Base-by-base conservation (phyloP, 2,888 invertebrate species). In the Girardia tigrina region DNA sequence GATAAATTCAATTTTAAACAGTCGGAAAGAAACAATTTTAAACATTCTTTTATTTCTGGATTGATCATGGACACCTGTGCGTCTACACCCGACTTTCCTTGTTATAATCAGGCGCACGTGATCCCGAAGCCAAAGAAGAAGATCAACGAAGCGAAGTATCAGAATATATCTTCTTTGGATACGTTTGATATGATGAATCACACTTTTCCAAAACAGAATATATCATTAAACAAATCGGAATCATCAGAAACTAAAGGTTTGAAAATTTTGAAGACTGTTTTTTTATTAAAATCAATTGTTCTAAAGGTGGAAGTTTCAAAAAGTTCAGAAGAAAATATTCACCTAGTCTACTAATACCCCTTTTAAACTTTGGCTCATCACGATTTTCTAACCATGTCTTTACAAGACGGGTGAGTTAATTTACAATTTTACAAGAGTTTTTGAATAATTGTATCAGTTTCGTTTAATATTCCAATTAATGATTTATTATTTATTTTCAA, bases 281-380 rank as follows among this genome's bases (percentile, higher is more conserved):
- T 16, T 12, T 12, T 36, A 8, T 36, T 36, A 12, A 8, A 36
- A 36, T 36, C 8, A 12, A 36, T 36, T 16, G 8, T 36, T 16
- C 23, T 56, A 56, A 56, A 56, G 56, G 56, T 56, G 56, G 56
- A 56, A 56, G 56, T 16, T 56, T 56, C 56, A 56, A 56, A 56
- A 56, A 56, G n/a, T 56, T 56, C 23, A 4, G 56, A 56, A 56
- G 56, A 56, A 56, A 56, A 16, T 56, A 56, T 56, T 56, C 56
- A 4, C 56, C 56, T 12, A 23, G 56, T 56, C 23, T 56, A 6
- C 56, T 56, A 6, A 56, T 56, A 23, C 56, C 56, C n/a, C 23
- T 56, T 56, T 56, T 56, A 20, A n/a, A 56, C 23, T 56, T 56
- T 4, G 56, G 56, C 2, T 56, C 56, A 6, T 56, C 56, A n/a